Evolutionary conservation across 2,888 invertebrate species (phyloP).

Genomic region (Eristalis tenax): DNA sequence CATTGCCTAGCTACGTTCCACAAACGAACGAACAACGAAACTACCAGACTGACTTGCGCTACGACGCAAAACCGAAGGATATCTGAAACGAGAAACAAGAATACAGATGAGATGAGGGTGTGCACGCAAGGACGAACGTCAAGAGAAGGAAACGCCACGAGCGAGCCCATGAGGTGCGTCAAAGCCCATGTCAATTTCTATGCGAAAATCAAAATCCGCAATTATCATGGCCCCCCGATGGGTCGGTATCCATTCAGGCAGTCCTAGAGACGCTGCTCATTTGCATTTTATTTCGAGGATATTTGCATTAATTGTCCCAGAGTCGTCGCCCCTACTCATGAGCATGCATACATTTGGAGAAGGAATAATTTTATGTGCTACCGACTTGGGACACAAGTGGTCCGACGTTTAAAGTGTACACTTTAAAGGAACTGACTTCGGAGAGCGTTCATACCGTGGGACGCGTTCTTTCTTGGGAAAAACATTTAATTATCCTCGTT

Average conservation of each 20-base stretch:
- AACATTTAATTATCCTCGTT: conserved; percentile 44
- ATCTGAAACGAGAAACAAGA: conserved; percentile 8
- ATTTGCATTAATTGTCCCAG: conserved; percentile 54
- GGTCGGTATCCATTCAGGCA: background rate
- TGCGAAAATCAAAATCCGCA: conserved; percentile 9
- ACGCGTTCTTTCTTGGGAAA: background rate
- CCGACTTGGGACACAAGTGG: background rate
- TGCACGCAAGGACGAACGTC: background rate
- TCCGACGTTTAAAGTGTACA: background rate
- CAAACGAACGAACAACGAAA: background rate
- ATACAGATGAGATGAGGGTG: background rate
- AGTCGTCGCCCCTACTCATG: background rate
- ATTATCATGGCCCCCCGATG: background rate
- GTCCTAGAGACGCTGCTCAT: background rate
- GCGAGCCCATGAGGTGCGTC: background rate
- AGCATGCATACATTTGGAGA: conserved; percentile 24
- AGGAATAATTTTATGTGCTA: background rate
- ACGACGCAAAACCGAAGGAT: background rate
- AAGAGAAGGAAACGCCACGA: too few species aligned
- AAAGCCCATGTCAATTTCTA: background rate
- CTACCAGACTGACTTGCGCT: background rate
- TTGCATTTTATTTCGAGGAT: conserved; percentile 22
- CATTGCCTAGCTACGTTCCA: conserved; percentile 73
- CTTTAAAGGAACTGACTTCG: background rate
- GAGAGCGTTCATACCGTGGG: background rate